phyloP scores from a whole-genome alignment of 2,888 invertebrate species.

The Hylaea fasciaria region DNA sequence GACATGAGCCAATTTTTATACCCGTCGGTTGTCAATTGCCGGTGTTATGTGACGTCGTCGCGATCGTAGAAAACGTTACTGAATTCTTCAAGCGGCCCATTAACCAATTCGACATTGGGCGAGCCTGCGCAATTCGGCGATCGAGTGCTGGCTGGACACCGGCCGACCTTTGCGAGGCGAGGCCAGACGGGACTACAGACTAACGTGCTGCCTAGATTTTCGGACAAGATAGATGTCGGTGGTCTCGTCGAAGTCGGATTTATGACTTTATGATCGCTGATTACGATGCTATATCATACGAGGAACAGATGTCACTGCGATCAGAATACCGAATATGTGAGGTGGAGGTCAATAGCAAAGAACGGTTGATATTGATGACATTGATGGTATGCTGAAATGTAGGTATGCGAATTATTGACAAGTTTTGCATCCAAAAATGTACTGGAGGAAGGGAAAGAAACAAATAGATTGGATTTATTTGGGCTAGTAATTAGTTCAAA shows the following conservation, averaged over 20 bases:
- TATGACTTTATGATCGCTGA: conserved; percentile 11
- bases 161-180: conserved; percentile 49
- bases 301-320: no score
- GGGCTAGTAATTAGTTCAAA: neutral
- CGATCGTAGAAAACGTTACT: neutral
- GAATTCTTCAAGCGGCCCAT: neutral
- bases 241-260: conserved; percentile 9
- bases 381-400: no score
- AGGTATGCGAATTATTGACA: no score
- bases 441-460: no score
- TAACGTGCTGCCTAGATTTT: conserved; percentile 44
- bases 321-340: neutral
- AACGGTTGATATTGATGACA: neutral
- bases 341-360: neutral
- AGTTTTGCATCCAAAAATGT: no score
- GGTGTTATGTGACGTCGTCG: no score
- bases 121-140: conserved; percentile 50
- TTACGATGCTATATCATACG: no score
- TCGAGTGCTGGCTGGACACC: conserved; percentile 52
- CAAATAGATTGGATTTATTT: no score
- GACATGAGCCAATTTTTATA: no score
- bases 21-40: no score
- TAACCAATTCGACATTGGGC: conserved; percentile 48
- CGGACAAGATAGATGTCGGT: conserved; percentile 24
- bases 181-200: conserved; percentile 51